phyloP scores from a whole-genome alignment of 2,888 invertebrate genomes.

The Eutolmus rufibarbis region DNA sequence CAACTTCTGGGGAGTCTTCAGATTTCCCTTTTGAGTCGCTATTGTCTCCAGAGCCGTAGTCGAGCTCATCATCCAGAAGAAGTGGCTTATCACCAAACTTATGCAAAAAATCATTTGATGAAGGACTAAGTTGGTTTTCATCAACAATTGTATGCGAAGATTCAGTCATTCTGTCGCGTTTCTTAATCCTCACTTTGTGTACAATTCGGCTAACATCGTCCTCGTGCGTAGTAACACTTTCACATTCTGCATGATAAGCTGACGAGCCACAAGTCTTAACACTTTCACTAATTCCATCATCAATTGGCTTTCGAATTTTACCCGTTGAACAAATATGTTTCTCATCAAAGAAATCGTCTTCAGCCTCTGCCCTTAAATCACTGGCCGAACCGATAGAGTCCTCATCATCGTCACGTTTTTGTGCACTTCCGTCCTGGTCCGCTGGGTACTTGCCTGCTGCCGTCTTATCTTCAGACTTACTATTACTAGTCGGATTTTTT shows the following conservation, averaged over 20 bases:
- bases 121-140: slow-evolving; percentile 66
- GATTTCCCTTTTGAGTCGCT: slow-evolving; percentile 51
- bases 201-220: slow-evolving; percentile 67
- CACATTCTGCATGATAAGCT: slow-evolving; percentile 76
- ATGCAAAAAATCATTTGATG: slow-evolving; percentile 71
- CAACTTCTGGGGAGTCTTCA: slow-evolving; percentile 51
- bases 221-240: slow-evolving; percentile 71
- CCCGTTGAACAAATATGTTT: slow-evolving; percentile 56
- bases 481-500: slow-evolving; percentile 50
- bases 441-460: slow-evolving; percentile 42
- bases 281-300: slow-evolving; percentile 70
- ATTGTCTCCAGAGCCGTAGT: slow-evolving; percentile 66
- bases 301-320: slow-evolving; percentile 49
- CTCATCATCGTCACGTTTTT: slow-evolving; percentile 65
- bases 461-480: slow-evolving; percentile 2
- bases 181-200: slow-evolving; percentile 64
- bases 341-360: slow-evolving; percentile 64
- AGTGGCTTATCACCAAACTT: slow-evolving; percentile 79
- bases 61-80: slow-evolving; percentile 79
- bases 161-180: slow-evolving; percentile 59
- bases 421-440: slow-evolving; percentile 47
- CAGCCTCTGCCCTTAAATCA: slow-evolving; percentile 68
- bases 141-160: slow-evolving; percentile 53
- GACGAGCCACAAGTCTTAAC: slow-evolving; percentile 74
- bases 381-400: slow-evolving; percentile 78